Percentiles rank a stretch among this genome's conserved stretches.
These are phyloP conservation scores for Melanogrammus aeglefinus DNA, from an alignment of 2,797 vertebrate genomes.

Conservation along the genomic window DNA sequence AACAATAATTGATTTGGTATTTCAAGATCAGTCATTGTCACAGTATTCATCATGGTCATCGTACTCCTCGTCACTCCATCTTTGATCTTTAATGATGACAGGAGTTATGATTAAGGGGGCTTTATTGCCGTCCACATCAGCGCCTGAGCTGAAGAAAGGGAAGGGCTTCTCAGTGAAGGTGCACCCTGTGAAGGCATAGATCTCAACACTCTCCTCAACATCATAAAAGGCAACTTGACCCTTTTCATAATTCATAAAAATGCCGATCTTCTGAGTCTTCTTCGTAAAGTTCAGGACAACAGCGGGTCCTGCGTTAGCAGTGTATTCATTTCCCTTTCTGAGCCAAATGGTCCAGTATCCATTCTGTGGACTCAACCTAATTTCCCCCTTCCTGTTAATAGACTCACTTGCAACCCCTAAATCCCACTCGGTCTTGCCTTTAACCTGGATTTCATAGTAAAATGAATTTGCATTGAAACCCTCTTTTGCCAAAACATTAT, in stretches of 20 bases:
- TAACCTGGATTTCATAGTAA: conserved; percentile 61
- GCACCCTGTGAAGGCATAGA: conserved; percentile 54
- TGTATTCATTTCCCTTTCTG: conserved; percentile 38
- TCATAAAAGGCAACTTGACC: conserved; percentile 58
- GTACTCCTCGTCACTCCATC: not conserved
- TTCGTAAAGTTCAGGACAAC: conserved; percentile 29
- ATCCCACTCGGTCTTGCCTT: conserved; percentile 56
- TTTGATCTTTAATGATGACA: conserved; percentile 12
- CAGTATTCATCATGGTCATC: not conserved
- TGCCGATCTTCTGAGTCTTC: conserved; percentile 29
- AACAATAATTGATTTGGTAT: not conserved
- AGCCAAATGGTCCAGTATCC: conserved; percentile 61
- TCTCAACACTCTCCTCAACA: conserved; percentile 35
- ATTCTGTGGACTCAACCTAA: conserved; percentile 44
- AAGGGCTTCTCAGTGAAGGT: conserved; percentile 32
- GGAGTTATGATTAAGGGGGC: conserved; percentile 55
- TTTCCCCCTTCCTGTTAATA: conserved; percentile 55
- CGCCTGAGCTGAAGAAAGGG: conserved; percentile 43
- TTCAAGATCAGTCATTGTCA: too few species aligned
- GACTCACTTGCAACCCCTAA: conserved; percentile 52
- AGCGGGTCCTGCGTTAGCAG: conserved; percentile 25
- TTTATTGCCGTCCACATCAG: conserved; percentile 28
- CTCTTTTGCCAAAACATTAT: conserved; percentile 47
- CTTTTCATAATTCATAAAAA: conserved; percentile 53
- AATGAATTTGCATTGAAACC: conserved; percentile 47